Evolutionary conservation across 2,888 invertebrate genomes (phyloP).

Genomic region (Eristalis intricaria): DNA sequence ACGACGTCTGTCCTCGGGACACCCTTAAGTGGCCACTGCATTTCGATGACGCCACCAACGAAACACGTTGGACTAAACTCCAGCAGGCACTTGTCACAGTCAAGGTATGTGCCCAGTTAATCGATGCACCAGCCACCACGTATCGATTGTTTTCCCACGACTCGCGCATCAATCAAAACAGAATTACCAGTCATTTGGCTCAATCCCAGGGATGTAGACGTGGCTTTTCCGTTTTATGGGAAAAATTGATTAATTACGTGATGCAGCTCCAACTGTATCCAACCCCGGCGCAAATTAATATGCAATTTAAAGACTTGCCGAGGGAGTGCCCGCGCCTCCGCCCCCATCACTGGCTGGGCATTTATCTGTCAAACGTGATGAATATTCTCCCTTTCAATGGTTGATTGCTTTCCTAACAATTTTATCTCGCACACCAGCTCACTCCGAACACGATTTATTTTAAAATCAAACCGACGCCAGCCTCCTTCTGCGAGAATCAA

Average conservation of each 20-base stretch:
- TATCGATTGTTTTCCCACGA: neutral
- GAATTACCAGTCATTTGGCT: neutral
- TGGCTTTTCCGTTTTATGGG: neutral
- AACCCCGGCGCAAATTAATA: neutral
- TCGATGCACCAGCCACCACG: neutral
- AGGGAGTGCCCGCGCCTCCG: neutral
- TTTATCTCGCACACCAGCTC: conserved; percentile 31
- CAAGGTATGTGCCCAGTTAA: neutral
- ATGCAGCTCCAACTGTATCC: neutral
- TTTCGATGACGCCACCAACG: neutral
- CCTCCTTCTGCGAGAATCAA: conserved; percentile 34
- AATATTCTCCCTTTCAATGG: conserved; percentile 39
- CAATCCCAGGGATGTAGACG: neutral
- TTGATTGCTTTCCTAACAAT: conserved; percentile 53
- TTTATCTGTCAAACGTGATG: conserved; percentile 60
- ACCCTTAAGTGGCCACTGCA: neutral
- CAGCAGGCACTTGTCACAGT: neutral
- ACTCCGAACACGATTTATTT: conserved; percentile 44
- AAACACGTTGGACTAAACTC: neutral
- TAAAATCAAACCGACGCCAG: conserved; percentile 4
- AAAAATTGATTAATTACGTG: conserved; percentile 8
- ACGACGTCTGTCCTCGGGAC: too few relatives aligned
- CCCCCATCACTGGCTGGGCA: neutral
- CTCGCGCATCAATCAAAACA: neutral
- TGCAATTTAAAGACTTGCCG: neutral